These are phyloP conservation scores for Cydia pomonella DNA, from an alignment of 1,140 invertebrate species.

Conservation along the genomic window DNA sequence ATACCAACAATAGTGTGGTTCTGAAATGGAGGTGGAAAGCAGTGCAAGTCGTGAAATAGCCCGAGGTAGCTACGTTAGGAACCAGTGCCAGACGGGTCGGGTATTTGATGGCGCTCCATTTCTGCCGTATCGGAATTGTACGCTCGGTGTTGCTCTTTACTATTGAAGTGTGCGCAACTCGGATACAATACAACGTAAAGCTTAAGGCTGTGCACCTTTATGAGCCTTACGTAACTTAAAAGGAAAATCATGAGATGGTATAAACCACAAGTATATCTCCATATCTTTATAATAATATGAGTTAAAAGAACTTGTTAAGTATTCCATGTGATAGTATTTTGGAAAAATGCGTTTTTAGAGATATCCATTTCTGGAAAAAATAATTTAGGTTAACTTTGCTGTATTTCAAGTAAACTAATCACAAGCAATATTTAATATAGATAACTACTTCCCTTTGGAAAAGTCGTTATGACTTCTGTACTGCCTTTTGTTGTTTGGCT, in stretches of 20 bases:
- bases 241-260: neutral
- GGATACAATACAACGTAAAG: constrained; percentile 9
- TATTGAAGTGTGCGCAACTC: constrained; percentile 8
- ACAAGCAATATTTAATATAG: too few relatives aligned
- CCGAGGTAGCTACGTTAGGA: constrained; percentile 8
- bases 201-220: constrained; percentile 1
- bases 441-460: too few relatives aligned
- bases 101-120: constrained; percentile 15
- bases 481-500: too few relatives aligned
- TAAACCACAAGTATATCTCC: too few relatives aligned
- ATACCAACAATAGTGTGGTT: constrained; percentile 14
- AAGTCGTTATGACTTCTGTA: too few relatives aligned
- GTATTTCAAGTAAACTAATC: too few relatives aligned
- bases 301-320: too few relatives aligned
- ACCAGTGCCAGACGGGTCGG: neutral
- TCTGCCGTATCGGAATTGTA: neutral
- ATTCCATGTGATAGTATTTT: too few relatives aligned
- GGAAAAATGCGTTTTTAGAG: too few relatives aligned
- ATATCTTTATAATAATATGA: too few relatives aligned
- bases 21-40: constrained; percentile 4
- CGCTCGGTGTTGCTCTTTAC: constrained; percentile 15
- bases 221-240: neutral
- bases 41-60: constrained; percentile 15
- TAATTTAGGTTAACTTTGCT: too few relatives aligned
- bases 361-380: too few relatives aligned